These are phyloP conservation scores for Gymnorhina tibicen DNA, from an alignment of 2,113 vertebrate species.

Conservation along the genomic window DNA sequence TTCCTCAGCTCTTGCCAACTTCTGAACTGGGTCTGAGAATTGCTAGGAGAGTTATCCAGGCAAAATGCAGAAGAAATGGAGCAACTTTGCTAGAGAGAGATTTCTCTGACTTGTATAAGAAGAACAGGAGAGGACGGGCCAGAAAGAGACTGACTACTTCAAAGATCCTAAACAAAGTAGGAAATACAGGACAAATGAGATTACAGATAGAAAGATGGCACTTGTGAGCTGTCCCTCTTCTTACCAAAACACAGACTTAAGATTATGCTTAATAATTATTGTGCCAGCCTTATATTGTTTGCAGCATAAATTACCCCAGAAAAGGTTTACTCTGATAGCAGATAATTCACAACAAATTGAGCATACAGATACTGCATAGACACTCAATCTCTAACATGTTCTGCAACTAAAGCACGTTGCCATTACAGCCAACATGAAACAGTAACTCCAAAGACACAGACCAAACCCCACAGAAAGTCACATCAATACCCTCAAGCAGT, in stretches of 20 bases:
- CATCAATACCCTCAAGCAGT: neutral
- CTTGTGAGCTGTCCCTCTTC: neutral
- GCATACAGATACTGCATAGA: rapidly evolving
- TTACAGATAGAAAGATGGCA: neutral
- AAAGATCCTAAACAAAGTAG: neutral
- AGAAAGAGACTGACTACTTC: neutral
- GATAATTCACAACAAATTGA: neutral
- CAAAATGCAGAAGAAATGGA: neutral
- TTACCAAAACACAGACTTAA: neutral
- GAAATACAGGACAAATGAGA: neutral
- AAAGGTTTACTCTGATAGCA: neutral
- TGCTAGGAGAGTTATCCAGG: neutral
- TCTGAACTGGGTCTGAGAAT: neutral
- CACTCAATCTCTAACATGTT: neutral
- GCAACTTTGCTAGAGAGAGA: neutral
- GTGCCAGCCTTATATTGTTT: neutral
- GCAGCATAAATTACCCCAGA: neutral
- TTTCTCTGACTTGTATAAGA: neutral
- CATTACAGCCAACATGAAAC: neutral
- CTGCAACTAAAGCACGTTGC: neutral
- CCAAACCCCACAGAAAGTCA: neutral
- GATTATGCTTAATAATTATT: neutral
- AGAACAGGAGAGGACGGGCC: neutral
- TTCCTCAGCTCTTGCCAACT: neutral
- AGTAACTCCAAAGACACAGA: neutral